Percentiles rank a stretch among this genome's conserved stretches.
These are phyloP conservation scores for Sphaeridia pumilis DNA, from an alignment of 2,888 invertebrate species.

Conservation along the genomic window DNA sequence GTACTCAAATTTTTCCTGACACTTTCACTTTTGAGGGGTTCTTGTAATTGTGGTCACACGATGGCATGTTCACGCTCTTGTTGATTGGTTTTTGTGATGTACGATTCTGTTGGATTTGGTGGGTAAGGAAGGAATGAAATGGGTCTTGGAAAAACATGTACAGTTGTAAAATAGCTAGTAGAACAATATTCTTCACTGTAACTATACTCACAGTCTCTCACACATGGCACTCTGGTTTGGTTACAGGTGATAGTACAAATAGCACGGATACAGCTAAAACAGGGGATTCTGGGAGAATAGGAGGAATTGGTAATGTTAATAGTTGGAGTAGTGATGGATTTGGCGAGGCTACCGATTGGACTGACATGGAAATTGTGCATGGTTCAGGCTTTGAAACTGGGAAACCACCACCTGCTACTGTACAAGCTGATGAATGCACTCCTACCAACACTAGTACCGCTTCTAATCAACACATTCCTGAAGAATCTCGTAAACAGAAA, in stretches of 20 bases:
- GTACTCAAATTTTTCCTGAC: too few relatives aligned
- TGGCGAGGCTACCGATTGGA: neutral
- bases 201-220: too few relatives aligned
- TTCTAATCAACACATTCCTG: conserved; percentile 6
- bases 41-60: neutral
- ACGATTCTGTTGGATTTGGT: neutral
- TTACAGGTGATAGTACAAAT: conserved; percentile 15
- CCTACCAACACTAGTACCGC: neutral
- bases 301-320: neutral
- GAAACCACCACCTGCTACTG: conserved; percentile 16
- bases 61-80: neutral
- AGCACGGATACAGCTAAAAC: conserved; percentile 2
- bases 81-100: neutral
- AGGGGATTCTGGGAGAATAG: conserved; percentile 3
- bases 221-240: too few relatives aligned
- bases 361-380: conserved; percentile 14
- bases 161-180: too few relatives aligned
- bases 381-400: conserved; percentile 25
- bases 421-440: conserved; percentile 5
- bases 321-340: conserved; percentile 4
- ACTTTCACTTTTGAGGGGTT: too few relatives aligned
- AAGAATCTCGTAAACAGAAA: conserved; percentile 44
- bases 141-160: too few relatives aligned
- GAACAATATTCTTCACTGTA: too few relatives aligned
- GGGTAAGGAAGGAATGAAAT: too few relatives aligned